Evolutionary conservation across 2,113 vertebrate genomes (phyloP).

Genomic region (Casuarius casuarius): DNA sequence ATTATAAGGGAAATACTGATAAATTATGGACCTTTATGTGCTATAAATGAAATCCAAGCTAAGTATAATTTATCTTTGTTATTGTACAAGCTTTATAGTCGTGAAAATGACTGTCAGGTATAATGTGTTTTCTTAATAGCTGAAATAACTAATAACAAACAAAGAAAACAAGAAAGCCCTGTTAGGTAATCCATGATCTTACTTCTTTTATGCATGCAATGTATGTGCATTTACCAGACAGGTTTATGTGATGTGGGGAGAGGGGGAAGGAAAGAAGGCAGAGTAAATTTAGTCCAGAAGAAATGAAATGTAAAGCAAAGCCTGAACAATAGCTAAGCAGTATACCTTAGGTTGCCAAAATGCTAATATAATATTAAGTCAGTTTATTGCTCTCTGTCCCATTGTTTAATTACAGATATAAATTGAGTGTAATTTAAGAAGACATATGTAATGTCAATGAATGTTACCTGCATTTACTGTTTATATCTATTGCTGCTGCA

Average conservation of each 20-base stretch:
- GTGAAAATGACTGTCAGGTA: neutral
- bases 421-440: neutral
- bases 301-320: neutral
- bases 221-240: neutral
- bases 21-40: neutral
- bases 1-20: neutral
- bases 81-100: neutral
- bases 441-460: neutral
- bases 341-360: neutral
- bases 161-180: neutral
- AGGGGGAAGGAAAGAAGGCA: neutral
- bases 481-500: neutral
- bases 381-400: neutral
- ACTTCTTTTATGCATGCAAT: neutral
- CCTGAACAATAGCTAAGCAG: neutral
- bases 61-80: neutral
- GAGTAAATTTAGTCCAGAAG: accelerated
- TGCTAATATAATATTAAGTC: neutral
- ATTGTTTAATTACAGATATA: neutral
- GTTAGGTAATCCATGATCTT: neutral
- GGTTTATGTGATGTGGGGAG: neutral
- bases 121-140: neutral
- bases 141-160: neutral
- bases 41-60: neutral
- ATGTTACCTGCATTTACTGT: neutral